These are phyloP conservation scores for Acropora yongei DNA, from an alignment of 64 coral and sea anemone species.

Conservation along the genomic window DNA sequence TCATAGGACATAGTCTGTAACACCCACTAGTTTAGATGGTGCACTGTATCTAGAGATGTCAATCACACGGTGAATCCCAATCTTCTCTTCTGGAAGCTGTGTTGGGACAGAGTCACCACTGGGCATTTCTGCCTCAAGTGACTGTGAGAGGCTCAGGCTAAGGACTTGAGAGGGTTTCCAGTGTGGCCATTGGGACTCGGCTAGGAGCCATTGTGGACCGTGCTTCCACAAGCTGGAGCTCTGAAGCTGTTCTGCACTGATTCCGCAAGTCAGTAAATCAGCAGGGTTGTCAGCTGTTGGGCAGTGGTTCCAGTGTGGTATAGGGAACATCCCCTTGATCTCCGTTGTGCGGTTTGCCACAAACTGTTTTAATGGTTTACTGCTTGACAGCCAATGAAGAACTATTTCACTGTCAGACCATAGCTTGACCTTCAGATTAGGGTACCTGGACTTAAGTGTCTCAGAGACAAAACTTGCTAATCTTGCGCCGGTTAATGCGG, in stretches of 20 bases:
- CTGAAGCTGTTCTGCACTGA: conserved; percentile 6
- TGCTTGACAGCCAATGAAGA: conserved; percentile 64
- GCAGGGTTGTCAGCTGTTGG: conserved; percentile 64
- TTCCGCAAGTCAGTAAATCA: conserved; percentile 33
- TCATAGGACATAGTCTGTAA: too few relatives aligned
- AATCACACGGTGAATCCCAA: too few relatives aligned
- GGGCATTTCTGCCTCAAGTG: conserved; percentile 22
- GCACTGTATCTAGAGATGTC: too few relatives aligned
- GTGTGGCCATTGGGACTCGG: conserved; percentile 12
- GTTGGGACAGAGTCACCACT: too few relatives aligned
- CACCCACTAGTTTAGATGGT: too few relatives aligned
- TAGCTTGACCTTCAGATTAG: conserved; percentile 16
- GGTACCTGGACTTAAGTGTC: background rate
- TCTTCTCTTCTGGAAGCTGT: too few relatives aligned
- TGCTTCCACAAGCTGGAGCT: conserved; percentile 29
- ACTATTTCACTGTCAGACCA: conserved; percentile 87
- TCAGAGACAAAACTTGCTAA: conserved; percentile 43
- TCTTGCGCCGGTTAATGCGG: conserved; percentile 44
- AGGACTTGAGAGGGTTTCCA: conserved; percentile 31
- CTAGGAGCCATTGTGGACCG: conserved; percentile 28
- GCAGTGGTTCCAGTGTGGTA: conserved; percentile 32
- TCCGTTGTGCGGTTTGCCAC: conserved; percentile 62
- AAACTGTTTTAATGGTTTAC: conserved; percentile 70
- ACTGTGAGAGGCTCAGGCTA: conserved; percentile 3
- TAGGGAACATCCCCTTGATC: conserved; percentile 38